Evolutionary conservation across 2,888 invertebrate species (phyloP).

Genomic region (Colostygia pectinataria): DNA sequence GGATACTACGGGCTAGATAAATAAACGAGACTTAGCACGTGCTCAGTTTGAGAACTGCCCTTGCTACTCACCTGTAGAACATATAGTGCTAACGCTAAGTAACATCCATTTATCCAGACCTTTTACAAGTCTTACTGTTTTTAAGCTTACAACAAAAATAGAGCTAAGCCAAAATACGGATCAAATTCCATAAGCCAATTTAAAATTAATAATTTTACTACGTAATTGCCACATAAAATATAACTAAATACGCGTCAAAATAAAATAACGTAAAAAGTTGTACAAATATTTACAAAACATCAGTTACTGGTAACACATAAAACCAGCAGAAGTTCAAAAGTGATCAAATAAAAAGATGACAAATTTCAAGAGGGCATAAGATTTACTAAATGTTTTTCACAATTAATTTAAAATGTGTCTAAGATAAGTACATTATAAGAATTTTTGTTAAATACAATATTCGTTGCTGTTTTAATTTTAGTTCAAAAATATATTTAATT

Average conservation of each 20-base stretch:
- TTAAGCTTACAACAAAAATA: constrained; percentile 54
- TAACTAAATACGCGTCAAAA: constrained; percentile 56
- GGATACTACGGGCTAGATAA: too few relatives aligned
- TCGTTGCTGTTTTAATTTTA: constrained; percentile 13
- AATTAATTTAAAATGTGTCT: constrained; percentile 11
- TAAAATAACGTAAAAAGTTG: constrained; percentile 56
- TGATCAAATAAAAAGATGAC: constrained; percentile 8
- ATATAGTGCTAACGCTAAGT: too few relatives aligned
- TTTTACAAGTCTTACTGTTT: constrained; percentile 25
- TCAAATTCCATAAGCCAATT: constrained; percentile 43
- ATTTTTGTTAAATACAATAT: constrained; percentile 14
- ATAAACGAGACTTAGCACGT: too few relatives aligned
- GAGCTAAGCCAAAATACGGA: constrained; percentile 57
- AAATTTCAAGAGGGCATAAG: background rate
- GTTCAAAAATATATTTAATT: constrained; percentile 5
- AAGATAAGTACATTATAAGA: constrained; percentile 10
- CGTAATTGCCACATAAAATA: constrained; percentile 58
- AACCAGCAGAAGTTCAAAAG: constrained; percentile 43
- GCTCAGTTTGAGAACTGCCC: too few relatives aligned
- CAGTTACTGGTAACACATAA: constrained; percentile 61
- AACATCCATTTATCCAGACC: too few relatives aligned
- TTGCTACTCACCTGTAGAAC: too few relatives aligned
- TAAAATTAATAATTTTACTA: constrained; percentile 44
- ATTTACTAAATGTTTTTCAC: constrained; percentile 33
- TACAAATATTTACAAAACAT: constrained; percentile 69